These are phyloP conservation scores for Charaxes varanes DNA, from an alignment of 1,140 invertebrate species.

Conservation along the genomic window DNA sequence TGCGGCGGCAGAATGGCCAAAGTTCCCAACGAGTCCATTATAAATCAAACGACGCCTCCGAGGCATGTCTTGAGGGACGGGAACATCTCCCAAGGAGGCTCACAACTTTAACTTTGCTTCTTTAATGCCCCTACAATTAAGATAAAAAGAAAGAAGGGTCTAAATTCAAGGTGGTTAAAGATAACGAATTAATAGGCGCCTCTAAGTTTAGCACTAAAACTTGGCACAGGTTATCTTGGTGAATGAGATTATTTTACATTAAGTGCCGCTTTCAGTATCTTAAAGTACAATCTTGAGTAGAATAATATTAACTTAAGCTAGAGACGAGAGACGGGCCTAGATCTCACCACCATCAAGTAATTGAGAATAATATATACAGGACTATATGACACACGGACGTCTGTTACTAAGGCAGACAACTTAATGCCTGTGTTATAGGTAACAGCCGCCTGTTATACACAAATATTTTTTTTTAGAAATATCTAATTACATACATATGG, in stretches of 20 bases:
- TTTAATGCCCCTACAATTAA: slow-evolving; percentile 71
- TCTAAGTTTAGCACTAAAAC: slow-evolving; percentile 42
- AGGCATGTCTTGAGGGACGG: slow-evolving; percentile 68
- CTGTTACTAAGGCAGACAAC: too few relatives aligned
- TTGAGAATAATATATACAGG: too few relatives aligned
- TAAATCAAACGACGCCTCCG: slow-evolving; percentile 72
- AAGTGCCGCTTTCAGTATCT: slow-evolving; percentile 1
- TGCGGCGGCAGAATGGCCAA: slow-evolving; percentile 64
- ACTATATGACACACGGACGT: too few relatives aligned
- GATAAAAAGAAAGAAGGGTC: slow-evolving; percentile 70
- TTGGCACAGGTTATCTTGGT: slow-evolving; percentile 24
- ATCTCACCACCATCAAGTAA: too few relatives aligned
- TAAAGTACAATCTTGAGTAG: too few relatives aligned
- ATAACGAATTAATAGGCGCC: slow-evolving; percentile 67
- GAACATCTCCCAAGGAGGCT: slow-evolving; percentile 48
- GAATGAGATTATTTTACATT: slow-evolving; percentile 11
- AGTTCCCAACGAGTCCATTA: slow-evolving; percentile 72
- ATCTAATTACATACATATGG: too few relatives aligned
- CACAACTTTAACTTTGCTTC: slow-evolving; percentile 64
- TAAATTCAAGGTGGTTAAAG: slow-evolving; percentile 71
- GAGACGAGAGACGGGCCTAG: too few relatives aligned
- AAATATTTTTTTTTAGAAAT: too few relatives aligned
- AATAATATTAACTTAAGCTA: too few relatives aligned
- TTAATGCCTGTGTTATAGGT: too few relatives aligned
- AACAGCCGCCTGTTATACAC: too few relatives aligned